These are phyloP conservation scores for Tolmerus cingulatus DNA, from an alignment of 2,888 invertebrate genomes.

Conservation along the genomic window DNA sequence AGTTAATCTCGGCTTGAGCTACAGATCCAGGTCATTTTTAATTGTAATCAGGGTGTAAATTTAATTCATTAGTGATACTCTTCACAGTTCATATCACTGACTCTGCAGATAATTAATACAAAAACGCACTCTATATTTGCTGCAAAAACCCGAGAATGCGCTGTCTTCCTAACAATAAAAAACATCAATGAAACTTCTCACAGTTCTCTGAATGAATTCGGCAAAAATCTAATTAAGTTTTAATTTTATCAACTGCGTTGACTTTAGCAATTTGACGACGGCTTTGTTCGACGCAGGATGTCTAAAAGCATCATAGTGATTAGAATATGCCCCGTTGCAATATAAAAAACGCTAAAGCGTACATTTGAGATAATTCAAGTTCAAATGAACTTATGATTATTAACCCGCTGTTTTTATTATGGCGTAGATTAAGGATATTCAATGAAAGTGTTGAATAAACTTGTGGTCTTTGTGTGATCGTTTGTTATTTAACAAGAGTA, in stretches of 20 bases:
- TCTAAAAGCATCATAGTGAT: neutral
- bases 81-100: slow-evolving; percentile 1
- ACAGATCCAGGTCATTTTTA: neutral
- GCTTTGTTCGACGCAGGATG: neutral
- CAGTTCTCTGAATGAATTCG: neutral
- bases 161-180: neutral
- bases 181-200: neutral
- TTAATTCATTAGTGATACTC: slow-evolving; percentile 2
- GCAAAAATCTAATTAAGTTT: neutral
- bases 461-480: neutral
- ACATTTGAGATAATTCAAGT: neutral
- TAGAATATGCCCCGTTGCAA: neutral
- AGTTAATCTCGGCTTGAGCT: neutral
- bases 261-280: neutral
- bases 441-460: neutral
- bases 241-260: neutral
- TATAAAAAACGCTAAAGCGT: neutral
- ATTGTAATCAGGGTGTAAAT: slow-evolving; percentile 20
- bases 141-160: neutral
- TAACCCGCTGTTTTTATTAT: neutral
- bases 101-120: neutral
- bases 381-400: neutral
- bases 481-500: neutral
- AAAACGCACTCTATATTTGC: neutral
- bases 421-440: neutral